Conservation (phyloP, 2,888 invertebrate genomes). For the Strigamia transsilvanica region DNA sequence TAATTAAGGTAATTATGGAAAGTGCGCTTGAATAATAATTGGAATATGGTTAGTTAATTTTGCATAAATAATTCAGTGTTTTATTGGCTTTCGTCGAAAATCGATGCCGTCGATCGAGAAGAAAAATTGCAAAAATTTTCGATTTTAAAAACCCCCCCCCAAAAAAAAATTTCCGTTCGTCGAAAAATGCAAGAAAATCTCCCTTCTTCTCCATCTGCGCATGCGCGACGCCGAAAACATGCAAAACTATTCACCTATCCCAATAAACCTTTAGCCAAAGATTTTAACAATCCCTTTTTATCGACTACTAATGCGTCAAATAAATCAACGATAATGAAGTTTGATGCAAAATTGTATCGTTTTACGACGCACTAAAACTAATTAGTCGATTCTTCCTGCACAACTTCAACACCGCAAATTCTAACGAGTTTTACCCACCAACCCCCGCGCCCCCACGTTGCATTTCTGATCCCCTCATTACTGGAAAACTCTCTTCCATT, state of each 20-base stretch:
- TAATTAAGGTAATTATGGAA: background rate
- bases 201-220: too few relatives aligned
- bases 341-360: background rate
- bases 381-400: background rate
- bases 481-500: background rate
- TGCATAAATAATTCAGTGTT: background rate
- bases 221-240: background rate
- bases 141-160: background rate
- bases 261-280: background rate
- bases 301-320: slow-evolving; percentile 2
- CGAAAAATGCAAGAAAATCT: too few relatives aligned
- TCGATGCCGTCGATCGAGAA: background rate
- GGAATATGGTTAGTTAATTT: background rate
- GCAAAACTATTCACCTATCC: background rate
- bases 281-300: background rate
- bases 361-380: slow-evolving; percentile 16
- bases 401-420: slow-evolving; percentile 23
- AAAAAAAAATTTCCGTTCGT: background rate
- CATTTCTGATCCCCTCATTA: slow-evolving; percentile 17
- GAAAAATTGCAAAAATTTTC: too few relatives aligned
- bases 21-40: background rate
- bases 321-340: background rate
- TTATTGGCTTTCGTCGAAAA: background rate
- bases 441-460: background rate
- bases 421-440: background rate